Base-by-base conservation (phyloP, 2,888 invertebrate genomes). In the Biston betularia region DNA sequence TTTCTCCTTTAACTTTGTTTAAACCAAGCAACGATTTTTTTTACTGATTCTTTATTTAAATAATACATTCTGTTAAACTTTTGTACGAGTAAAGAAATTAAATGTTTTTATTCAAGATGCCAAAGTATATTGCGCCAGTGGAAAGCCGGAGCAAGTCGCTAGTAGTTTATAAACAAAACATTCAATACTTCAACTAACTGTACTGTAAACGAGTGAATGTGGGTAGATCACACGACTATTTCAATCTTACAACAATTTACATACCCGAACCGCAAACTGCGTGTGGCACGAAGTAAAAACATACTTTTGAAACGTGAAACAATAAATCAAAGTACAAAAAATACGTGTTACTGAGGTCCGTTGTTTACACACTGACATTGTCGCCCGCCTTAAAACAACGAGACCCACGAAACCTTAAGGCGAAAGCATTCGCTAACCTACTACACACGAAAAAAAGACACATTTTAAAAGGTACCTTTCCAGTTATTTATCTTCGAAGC, bases 311-410 rank as follows among this genome's bases (percentile, higher is more conserved):
- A 91, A 91, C 85, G 75, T 85, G 87, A 89, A 89, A 91, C 90
- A 88, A 90, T 93, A 93, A 92, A 92, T 92, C 92, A 90, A 89
- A 87, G 85, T 79, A 85, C 87, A 92, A 92, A 92, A 89, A 91
- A 87, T 83, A 91, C 87, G 92, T 91, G 92, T 92, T 90, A 89
- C 88, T 85, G 81, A 76, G 81, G 81, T 82, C 89, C 85, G 89
- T 87, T 91, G 91, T 92, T 91, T 90, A 88, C 89, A 87, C 87
- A 81, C 81, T 81, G 86, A 92, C 90, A 88, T 86, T 92, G 92
- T 90, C 89, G 92, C 85, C 76, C 73, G 75, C 81, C 79, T 85
- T 84, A 87, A 87, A 86, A 86, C 82, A 78, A 70, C 70, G 74
- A 78, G 75, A 76, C 73, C 70, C 75, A 79, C 79, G 70, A 76